Evolutionary conservation across 2,113 vertebrate species (phyloP).

Genomic region (Thomomys bottae): DNA sequence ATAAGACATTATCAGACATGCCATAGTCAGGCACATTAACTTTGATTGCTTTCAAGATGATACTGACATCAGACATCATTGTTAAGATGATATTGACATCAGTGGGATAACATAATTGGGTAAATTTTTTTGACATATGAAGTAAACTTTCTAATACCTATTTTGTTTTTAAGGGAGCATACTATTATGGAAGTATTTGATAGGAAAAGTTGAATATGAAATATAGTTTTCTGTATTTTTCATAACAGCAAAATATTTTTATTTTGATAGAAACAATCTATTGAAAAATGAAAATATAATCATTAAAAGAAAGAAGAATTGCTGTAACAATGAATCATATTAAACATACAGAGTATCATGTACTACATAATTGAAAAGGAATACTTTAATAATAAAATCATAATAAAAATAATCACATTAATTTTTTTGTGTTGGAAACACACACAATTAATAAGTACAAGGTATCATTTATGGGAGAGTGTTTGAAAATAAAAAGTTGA

Average conservation of each 20-base stretch:
- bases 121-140: not conserved
- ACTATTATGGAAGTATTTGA: not conserved
- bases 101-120: not conserved
- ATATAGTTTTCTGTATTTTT: not conserved
- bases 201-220: not conserved
- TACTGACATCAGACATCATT: not conserved
- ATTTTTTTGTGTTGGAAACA: no score
- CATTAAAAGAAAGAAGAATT: not conserved
- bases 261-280: not conserved
- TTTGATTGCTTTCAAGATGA: not conserved
- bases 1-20: not conserved
- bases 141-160: not conserved
- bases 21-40: not conserved
- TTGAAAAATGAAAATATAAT: not conserved
- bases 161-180: not conserved
- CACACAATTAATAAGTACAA: no score
- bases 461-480: not conserved
- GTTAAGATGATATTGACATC: not conserved
- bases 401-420: no score
- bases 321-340: no score
- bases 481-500: not conserved
- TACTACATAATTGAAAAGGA: no score
- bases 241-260: not conserved
- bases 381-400: no score
- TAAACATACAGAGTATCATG: no score